These are phyloP conservation scores for Tupiocoris notatus DNA, from an alignment of 2,888 invertebrate species.

Conservation along the genomic window DNA sequence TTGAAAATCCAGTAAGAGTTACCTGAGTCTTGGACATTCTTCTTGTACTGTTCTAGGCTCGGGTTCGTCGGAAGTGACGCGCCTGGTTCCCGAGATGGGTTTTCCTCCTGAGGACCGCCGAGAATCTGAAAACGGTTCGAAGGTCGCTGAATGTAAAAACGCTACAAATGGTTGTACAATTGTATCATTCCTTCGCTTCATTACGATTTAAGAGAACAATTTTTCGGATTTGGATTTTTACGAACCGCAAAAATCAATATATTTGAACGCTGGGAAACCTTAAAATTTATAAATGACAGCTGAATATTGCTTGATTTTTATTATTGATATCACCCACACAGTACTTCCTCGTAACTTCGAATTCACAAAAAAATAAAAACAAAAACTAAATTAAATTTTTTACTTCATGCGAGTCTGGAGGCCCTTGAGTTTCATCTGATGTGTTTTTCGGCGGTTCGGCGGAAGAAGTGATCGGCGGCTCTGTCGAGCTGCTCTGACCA, in stretches of 20 bases:
- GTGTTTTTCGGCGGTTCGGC: slow-evolving; percentile 8
- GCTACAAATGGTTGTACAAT: too few relatives aligned
- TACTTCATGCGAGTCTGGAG: slow-evolving; percentile 38
- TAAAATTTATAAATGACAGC: too few relatives aligned
- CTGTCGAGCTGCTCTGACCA: slow-evolving; percentile 23
- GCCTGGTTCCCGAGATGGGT: slow-evolving; percentile 8
- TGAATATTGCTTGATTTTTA: too few relatives aligned
- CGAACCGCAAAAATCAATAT: too few relatives aligned
- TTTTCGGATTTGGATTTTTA: too few relatives aligned
- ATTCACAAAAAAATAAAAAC: too few relatives aligned
- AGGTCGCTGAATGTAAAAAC: neutral
- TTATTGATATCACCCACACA: too few relatives aligned
- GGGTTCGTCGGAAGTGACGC: slow-evolving; percentile 34
- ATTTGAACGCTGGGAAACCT: too few relatives aligned
- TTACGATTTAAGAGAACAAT: neutral
- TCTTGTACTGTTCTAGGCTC: slow-evolving; percentile 43
- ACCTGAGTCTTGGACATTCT: slow-evolving; percentile 44
- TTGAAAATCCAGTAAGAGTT: too few relatives aligned
- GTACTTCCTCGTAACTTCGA: too few relatives aligned
- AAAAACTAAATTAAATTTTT: neutral
- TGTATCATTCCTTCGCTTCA: neutral
- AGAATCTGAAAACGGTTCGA: slow-evolving; percentile 6
- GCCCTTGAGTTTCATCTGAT: slow-evolving; percentile 26
- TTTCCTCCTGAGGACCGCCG: slow-evolving; percentile 26
- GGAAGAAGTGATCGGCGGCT: neutral